Base-by-base conservation (phyloP, 2,888 invertebrate species). In the Halictus ligatus region DNA sequence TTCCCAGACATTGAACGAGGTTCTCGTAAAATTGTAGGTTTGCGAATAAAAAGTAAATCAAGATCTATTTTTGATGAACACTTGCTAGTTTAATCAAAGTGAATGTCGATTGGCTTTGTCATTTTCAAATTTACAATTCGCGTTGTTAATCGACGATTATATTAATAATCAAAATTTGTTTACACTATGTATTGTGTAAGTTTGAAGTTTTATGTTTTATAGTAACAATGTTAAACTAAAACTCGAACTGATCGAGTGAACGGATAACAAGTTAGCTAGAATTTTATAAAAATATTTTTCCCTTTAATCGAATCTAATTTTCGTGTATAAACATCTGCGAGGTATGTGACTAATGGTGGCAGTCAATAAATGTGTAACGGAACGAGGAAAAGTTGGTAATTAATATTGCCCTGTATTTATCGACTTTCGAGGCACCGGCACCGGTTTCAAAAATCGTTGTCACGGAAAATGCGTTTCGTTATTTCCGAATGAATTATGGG, bases 401-500 rank as follows among this genome's bases (percentile, higher is more conserved):
- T 69, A 69, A 69, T 69, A 69, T 69, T 21, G 0, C 6, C 40
- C 40, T 18, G 40, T n/a, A 40, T 69, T 69, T 69, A 69, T 69
- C 21, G 40, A 5, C 69, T 40, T 69, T 21, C 40, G 5, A 40
- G 69, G n/a, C 12, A 35, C 58, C 58, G 54, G 60, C 60, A 67
- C 69, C 69, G 40, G 69, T 69, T 40, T 40, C 40, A 21, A 69
- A 69, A 69, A 69, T 35, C 21, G 18, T 21, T 43, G 4, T 21
- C 40, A 1, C 40, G 69, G 40, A 40, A 69, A 40, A 69, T 43
- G 21, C 69, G 10, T 69, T 69, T 35, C 69, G 69, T 43, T 69
- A 69, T 69, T 43, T 71, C 71, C 60, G 25, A 76, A 81, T 73
- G 72, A 76, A 67, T 76, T 72, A 67, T 46, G 46, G 60, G 82